These are phyloP conservation scores for Dendrocincla tyrannina DNA, from an alignment of 2,797 vertebrate genomes.

Conservation along the genomic window DNA sequence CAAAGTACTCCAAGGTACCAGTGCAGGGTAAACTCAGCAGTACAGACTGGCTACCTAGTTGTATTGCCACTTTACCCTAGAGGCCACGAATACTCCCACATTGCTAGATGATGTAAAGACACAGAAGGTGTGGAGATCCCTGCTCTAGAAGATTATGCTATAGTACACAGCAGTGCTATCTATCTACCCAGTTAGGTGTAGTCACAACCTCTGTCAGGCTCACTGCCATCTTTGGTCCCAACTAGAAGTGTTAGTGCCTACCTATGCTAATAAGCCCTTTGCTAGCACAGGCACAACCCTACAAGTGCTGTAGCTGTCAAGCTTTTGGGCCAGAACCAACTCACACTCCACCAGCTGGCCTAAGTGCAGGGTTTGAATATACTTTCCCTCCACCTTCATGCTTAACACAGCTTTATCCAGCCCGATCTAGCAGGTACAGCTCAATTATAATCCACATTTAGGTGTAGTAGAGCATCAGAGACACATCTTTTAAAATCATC, in stretches of 20 bases:
- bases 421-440: not conserved
- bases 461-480: not conserved
- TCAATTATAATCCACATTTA: not conserved
- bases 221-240: not conserved
- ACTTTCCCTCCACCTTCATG: not conserved
- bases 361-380: not conserved
- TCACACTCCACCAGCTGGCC: not conserved
- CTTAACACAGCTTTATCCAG: not conserved
- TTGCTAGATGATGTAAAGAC: not conserved
- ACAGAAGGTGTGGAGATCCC: not conserved
- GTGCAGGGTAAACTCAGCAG: not conserved
- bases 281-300: not conserved
- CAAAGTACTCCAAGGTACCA: not conserved
- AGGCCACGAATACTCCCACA: not conserved
- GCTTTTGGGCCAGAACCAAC: not conserved
- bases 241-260: not conserved
- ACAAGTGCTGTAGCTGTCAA: no score
- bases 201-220: not conserved
- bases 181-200: not conserved
- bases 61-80: not conserved
- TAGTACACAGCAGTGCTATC: rapidly evolving
- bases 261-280: not conserved
- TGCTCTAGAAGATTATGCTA: not conserved
- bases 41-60: not conserved
- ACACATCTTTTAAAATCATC: not conserved